Percentiles rank a stretch among this genome's conserved stretches.
Conservation (phyloP, 2,113 vertebrate genomes). For the Spheniscus mendiculus region DNA sequence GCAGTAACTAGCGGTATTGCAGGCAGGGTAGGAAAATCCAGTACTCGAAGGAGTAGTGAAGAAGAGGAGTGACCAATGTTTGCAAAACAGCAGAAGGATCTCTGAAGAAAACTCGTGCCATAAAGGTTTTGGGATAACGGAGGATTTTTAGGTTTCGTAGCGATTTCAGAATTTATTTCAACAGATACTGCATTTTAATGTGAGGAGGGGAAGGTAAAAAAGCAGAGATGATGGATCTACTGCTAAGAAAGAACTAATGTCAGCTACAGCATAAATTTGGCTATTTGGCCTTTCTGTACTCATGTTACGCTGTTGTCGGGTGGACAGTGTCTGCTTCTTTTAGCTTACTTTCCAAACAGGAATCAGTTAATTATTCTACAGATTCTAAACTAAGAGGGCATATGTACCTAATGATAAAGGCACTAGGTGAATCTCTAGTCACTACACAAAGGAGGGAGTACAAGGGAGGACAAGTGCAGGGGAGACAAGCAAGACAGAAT, state of each 20-base stretch:
- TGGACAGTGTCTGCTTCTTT: neutral
- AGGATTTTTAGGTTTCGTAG: neutral
- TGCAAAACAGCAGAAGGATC: neutral
- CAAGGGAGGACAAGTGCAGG: neutral
- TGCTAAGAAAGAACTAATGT: neutral
- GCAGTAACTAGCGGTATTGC: neutral
- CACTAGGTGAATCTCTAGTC: neutral
- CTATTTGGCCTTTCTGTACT: neutral
- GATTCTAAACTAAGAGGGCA: neutral
- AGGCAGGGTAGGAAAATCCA: neutral
- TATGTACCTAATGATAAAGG: neutral
- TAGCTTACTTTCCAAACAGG: neutral
- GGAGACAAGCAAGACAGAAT: neutral
- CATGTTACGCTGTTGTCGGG: neutral
- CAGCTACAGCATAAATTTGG: neutral
- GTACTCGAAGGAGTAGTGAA: neutral
- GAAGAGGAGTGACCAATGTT: neutral
- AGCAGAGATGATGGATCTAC: neutral
- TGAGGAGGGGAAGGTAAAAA: neutral
- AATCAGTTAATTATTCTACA: neutral
- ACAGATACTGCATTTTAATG: neutral
- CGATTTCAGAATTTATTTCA: neutral
- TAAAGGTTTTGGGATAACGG: neutral
- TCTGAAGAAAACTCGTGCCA: neutral
- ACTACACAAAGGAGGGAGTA: neutral